Percentiles rank a stretch among this genome's conserved stretches.
Conservation (phyloP, 1,140 invertebrate genomes). For the Macrobrachium nipponense region DNA sequence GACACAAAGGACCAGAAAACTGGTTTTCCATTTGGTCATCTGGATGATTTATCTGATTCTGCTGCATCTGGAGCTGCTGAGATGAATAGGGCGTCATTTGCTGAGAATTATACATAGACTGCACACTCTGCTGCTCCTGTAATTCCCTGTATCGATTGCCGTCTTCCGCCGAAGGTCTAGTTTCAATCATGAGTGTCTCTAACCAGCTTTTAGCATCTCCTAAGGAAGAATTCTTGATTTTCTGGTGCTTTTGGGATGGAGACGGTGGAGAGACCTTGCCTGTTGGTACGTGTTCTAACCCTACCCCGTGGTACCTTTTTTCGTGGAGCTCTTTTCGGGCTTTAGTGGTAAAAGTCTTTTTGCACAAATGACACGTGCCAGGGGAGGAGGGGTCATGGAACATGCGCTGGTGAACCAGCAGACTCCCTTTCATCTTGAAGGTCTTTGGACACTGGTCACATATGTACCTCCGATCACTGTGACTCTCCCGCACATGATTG, state of each 20-base stretch:
- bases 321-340: slow-evolving; percentile 61
- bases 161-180: slow-evolving; percentile 22
- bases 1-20: no score
- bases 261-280: slow-evolving; percentile 34
- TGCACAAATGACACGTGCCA: slow-evolving; percentile 55
- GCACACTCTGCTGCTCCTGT: not conserved
- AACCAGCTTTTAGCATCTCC: slow-evolving; percentile 52
- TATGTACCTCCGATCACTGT: slow-evolving; percentile 60
- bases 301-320: slow-evolving; percentile 47
- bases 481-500: slow-evolving; percentile 55
- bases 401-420: slow-evolving; percentile 62
- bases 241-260: slow-evolving; percentile 9
- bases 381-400: slow-evolving; percentile 61
- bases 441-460: slow-evolving; percentile 64
- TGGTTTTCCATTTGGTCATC: no score
- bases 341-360: slow-evolving; percentile 61
- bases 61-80: no score
- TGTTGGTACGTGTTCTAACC: slow-evolving; percentile 2
- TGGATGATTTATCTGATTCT: no score
- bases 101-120: no score
- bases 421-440: slow-evolving; percentile 62
- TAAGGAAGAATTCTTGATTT: slow-evolving; percentile 11
- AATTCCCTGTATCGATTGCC: not conserved
- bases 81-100: no score
- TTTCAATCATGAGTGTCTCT: slow-evolving; percentile 46